These are phyloP conservation scores for Oreortyx pictus DNA, from an alignment of 2,797 vertebrate genomes.

Conservation along the genomic window DNA sequence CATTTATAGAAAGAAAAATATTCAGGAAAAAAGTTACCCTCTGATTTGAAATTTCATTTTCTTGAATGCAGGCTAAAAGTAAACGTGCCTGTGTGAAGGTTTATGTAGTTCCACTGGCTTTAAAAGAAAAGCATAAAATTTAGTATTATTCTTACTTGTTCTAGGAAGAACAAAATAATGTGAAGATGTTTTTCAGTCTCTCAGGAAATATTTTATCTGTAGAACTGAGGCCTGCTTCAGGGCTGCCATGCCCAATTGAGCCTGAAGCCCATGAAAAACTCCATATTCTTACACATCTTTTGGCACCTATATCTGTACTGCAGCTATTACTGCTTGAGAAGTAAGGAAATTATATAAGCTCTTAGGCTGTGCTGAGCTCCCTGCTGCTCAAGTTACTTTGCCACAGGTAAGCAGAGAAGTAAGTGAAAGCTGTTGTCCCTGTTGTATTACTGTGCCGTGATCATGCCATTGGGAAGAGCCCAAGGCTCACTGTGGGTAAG, in stretches of 20 bases:
- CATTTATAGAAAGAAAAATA: slow-evolving; percentile 40
- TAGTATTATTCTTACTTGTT: slow-evolving; percentile 38
- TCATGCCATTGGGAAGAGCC: accelerated
- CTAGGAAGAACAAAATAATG: slow-evolving; percentile 33
- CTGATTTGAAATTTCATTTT: slow-evolving; percentile 32
- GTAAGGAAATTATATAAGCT: not conserved
- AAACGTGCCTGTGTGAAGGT: slow-evolving; percentile 14
- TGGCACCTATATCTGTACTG: slow-evolving; percentile 18
- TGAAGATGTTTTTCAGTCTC: slow-evolving; percentile 24
- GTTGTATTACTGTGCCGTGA: not conserved
- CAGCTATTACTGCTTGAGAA: not conserved
- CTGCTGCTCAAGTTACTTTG: not conserved
- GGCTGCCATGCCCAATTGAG: not conserved
- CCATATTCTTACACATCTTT: not conserved
- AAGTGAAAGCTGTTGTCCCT: not conserved
- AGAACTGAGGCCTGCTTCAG: not conserved
- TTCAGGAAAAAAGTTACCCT: not conserved
- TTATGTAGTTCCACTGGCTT: not conserved
- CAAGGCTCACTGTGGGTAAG: not conserved
- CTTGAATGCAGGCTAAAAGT: slow-evolving; percentile 26
- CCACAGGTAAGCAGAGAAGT: not conserved
- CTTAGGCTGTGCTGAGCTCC: not conserved
- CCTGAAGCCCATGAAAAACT: not conserved
- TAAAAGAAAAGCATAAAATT: slow-evolving; percentile 46
- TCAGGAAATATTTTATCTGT: slow-evolving; percentile 51